Evolutionary conservation across 2,888 invertebrate species (phyloP), one percentile per base, ranked within the genome.

Genomic region (Perithous albicinctus): DNA sequence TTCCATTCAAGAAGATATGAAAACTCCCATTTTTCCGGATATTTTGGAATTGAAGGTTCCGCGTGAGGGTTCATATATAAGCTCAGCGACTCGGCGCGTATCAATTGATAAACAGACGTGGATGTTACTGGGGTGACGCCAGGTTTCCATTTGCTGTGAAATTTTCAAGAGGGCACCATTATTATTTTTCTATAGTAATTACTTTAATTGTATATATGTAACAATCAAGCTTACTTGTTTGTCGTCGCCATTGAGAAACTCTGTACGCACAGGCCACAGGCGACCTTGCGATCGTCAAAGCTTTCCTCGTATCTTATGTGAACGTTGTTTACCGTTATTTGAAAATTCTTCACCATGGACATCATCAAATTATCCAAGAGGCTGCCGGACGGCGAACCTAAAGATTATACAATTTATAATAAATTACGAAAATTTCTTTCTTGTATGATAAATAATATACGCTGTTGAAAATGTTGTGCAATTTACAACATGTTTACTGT

Each of bases 291-390:
- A 61, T 95, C 95, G 84, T 95, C 95, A 84, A 96, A 94, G 6
- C 94, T 94, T 89, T 97, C 97, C 91, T 97, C 97, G 88, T 97
- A 97, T 83, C 97, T 94, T 78, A 97, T 94, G 92, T 97, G 97
- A 59, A 97, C 94, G 91, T 97, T 96, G 81, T 95, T 95, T 29
- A 97, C 94, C 79, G 95, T 96, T 78, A 97, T 95, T 93, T 97
- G 97, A 59, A 97, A 94, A 90, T 96, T 97, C 91, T 97, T 97
- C 85, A 97, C 94, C 15, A 97, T 95, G 35, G 96, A 96, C 20
- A 96, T 95, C 84, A 96, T 94, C 66, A 97, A 91, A 89, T 95
- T 95, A 91, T 96, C 96, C 82, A 96, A 94, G 90, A 97, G 96
- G 64, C 95, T 96, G 64, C 95, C 94, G 86, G 94, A 94, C 2